Percentiles rank a stretch among this genome's conserved stretches.
These are phyloP conservation scores for Eilema griseolum DNA, from an alignment of 2,888 invertebrate genomes.

Conservation along the genomic window DNA sequence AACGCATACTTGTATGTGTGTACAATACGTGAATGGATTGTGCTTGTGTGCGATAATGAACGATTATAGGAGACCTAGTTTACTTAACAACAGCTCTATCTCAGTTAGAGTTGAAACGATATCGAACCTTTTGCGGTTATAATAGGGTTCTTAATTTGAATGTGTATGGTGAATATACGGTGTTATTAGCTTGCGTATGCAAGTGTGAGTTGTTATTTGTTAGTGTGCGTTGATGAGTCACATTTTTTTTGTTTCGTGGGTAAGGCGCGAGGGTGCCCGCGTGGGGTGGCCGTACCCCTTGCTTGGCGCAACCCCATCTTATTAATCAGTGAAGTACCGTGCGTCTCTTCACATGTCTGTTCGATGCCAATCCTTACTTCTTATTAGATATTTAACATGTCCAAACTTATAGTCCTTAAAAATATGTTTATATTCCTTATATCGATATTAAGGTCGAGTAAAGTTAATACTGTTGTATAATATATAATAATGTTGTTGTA, in stretches of 20 bases:
- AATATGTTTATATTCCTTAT: not conserved
- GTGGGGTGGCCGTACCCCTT: constrained; percentile 84
- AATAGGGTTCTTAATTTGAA: constrained; percentile 76
- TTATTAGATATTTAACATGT: constrained; percentile 73
- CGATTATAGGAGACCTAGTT: constrained; percentile 84
- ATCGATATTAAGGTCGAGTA: not conserved
- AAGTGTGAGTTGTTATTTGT: constrained; percentile 73
- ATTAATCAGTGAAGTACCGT: constrained; percentile 87
- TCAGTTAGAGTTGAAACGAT: constrained; percentile 46
- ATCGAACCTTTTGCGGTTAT: constrained; percentile 68
- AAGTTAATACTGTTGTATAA: no score
- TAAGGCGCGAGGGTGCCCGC: constrained; percentile 83
- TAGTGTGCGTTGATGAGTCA: constrained; percentile 87
- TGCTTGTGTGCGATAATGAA: constrained; percentile 85
- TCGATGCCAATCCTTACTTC: constrained; percentile 73
- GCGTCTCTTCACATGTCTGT: constrained; percentile 85
- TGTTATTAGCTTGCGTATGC: constrained; percentile 60
- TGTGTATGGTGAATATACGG: constrained; percentile 62
- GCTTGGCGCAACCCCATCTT: constrained; percentile 85
- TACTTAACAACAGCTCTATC: constrained; percentile 72
- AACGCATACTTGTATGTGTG: constrained; percentile 83
- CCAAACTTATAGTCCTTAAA: constrained; percentile 9
- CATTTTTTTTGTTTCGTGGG: constrained; percentile 88
- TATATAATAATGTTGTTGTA: no score
- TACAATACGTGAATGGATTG: constrained; percentile 77